These are phyloP conservation scores for Herpailurus yagouaroundi DNA, from an alignment of 2,113 vertebrate species.

Conservation along the genomic window DNA sequence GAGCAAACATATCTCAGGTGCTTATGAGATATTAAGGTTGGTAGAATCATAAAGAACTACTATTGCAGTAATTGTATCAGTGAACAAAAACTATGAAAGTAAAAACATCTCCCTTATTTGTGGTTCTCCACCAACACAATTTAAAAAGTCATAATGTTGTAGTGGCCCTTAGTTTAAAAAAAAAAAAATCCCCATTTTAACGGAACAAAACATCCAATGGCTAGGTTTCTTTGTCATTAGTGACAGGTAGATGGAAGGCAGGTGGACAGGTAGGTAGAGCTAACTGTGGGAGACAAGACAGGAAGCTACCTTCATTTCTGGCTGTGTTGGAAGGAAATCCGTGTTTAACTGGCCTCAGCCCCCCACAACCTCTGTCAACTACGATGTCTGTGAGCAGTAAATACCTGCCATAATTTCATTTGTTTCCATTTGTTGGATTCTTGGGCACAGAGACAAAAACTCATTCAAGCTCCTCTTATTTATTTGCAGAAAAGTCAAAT, in stretches of 20 bases:
- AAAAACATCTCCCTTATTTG: not conserved
- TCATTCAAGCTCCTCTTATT: conserved; percentile 70
- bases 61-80: not conserved
- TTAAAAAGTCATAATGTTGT: not conserved
- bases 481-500: conserved; percentile 66
- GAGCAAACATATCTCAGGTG: not conserved
- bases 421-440: conserved; percentile 71
- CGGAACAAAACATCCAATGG: conserved; percentile 58
- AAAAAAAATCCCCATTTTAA: conserved; percentile 52
- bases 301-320: conserved; percentile 59
- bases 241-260: not conserved
- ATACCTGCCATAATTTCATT: not conserved
- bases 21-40: not conserved
- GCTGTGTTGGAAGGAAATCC: conserved; percentile 75
- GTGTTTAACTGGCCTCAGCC: conserved; percentile 72
- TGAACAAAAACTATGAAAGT: conserved; percentile 5
- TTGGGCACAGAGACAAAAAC: conserved; percentile 70
- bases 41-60: not conserved
- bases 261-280: not conserved
- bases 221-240: conserved; percentile 56
- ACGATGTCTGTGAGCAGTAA: conserved; percentile 71
- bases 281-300: conserved; percentile 59
- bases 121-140: not conserved
- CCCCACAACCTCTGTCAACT: conserved; percentile 74
- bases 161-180: conserved; percentile 42